phyloP scores from a whole-genome alignment of 53 echinoderm and acorn worm genomes.

The Echinarachnius parma region DNA sequence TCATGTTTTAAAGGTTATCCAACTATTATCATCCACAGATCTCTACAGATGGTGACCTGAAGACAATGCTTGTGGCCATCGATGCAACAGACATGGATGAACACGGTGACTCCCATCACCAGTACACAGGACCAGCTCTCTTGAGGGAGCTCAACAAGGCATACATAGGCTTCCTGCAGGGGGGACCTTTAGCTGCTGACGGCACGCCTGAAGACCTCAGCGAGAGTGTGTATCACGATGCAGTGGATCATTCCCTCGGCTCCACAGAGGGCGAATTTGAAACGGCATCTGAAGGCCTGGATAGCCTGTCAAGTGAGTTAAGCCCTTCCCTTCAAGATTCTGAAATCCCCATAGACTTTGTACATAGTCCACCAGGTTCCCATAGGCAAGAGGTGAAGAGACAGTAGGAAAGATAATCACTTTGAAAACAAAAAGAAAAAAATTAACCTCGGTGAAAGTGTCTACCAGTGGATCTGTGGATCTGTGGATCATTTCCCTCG shows the following conservation, averaged over 20 bases:
- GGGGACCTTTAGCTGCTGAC: conserved; percentile 13
- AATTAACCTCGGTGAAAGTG: no score
- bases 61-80: conserved; percentile 67
- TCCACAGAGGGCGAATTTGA: conserved; percentile 84
- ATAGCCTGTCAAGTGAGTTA: conserved; percentile 19
- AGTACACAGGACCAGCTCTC: conserved; percentile 57
- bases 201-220: conserved; percentile 21
- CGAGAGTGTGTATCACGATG: conserved; percentile 67
- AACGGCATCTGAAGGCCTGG: conserved; percentile 74
- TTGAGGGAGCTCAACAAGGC: conserved; percentile 84
- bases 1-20: no score
- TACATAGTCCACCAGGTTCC: no score
- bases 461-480: no score
- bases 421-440: no score
- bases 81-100: conserved; percentile 53
- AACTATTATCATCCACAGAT: conserved; percentile 27
- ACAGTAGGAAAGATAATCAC: no score
- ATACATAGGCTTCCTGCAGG: conserved; percentile 63
- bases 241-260: conserved; percentile 67
- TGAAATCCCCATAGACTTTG: no score
- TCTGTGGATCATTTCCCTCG: no score
- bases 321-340: neutral
- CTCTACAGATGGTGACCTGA: conserved; percentile 52
- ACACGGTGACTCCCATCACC: conserved; percentile 17
- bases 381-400: no score